Evolutionary conservation across 2,888 invertebrate species (phyloP), one percentile per base, ranked within the genome.

Genomic region (Eupithecia subfuscata): DNA sequence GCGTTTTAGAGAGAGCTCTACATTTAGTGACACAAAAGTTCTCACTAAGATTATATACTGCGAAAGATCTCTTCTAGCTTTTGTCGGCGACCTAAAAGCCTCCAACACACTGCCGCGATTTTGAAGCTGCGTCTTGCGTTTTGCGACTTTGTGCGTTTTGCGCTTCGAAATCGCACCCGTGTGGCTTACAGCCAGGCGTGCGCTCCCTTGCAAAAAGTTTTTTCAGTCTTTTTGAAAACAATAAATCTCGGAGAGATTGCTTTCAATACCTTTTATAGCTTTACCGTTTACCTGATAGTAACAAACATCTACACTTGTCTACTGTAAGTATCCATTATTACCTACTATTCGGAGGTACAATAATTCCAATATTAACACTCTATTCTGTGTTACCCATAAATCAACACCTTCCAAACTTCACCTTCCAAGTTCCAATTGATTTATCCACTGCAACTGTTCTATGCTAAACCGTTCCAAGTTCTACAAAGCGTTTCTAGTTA

Each of bases 401-500:
- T 64, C 64, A 64, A 64, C 34, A 64, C 34, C 34, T 64, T 64
- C 34, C 2, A 11, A 34, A 64, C 18, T 64, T 14, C 14, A 43
- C 43, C 43, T 12, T 43, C 63, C 34, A 64, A 64, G 64, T 18
- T 18, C 14, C 18, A 18, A 64, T 64, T 64, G 64, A 64, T 34
- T 34, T 64, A 64, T 52, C 0, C 22, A 43, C 40, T 22, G n/a
- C 40, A n/a, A 34, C 64, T 37, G 18, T 12, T 40, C 43, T 22
- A 68, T 22, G 67, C 67, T 43, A 25, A 68, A 9, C 68, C 22
- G 43, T 43, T 16, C 14, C 43, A 43, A 43, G 40, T 68, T 43
- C 25, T 43, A 14, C 37, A 22, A 48, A 52, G 30, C 25, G 68
- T 68, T 68, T 45, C 68, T 45, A 68, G 68, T 68, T 68, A 68